A percentile compares a stretch with the other conserved stretches of the same genome.
These are phyloP conservation scores for Octodon degus DNA, from an alignment of 2,113 vertebrate genomes.

Conservation along the genomic window DNA sequence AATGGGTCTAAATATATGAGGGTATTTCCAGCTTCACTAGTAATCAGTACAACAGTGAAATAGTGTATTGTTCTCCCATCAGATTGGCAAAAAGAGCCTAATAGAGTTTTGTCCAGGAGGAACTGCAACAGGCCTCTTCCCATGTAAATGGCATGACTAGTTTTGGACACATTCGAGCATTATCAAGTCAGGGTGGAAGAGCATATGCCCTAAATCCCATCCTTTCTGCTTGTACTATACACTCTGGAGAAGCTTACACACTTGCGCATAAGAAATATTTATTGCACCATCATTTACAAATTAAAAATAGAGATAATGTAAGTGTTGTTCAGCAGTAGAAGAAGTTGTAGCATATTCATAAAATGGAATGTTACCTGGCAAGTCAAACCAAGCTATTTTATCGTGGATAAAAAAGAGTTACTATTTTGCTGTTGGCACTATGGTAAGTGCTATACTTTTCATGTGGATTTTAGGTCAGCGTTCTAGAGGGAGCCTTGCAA, in stretches of 20 bases:
- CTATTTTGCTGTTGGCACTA: background rate
- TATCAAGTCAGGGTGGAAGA: background rate
- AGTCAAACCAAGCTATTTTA: background rate
- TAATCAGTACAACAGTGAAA: background rate
- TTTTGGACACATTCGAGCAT: background rate
- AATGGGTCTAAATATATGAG: background rate
- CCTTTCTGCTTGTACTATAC: background rate
- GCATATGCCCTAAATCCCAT: rapidly evolving
- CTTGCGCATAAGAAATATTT: background rate
- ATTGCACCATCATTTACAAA: background rate
- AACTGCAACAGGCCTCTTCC: background rate
- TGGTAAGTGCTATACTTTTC: background rate
- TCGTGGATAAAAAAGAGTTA: background rate
- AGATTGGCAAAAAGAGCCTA: background rate
- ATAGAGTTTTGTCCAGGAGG: constrained; percentile 12
- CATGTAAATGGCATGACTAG: background rate
- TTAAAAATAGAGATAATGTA: constrained; percentile 20
- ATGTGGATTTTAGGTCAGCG: background rate
- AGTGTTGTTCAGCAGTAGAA: background rate
- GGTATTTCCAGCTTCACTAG: constrained; percentile 1
- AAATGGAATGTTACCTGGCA: background rate
- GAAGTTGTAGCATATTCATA: background rate
- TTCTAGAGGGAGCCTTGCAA: background rate
- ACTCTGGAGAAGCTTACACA: background rate
- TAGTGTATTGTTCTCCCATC: background rate